Evolutionary conservation across 2,113 vertebrate genomes (phyloP).

Genomic region (Atrichornis clamosus): DNA sequence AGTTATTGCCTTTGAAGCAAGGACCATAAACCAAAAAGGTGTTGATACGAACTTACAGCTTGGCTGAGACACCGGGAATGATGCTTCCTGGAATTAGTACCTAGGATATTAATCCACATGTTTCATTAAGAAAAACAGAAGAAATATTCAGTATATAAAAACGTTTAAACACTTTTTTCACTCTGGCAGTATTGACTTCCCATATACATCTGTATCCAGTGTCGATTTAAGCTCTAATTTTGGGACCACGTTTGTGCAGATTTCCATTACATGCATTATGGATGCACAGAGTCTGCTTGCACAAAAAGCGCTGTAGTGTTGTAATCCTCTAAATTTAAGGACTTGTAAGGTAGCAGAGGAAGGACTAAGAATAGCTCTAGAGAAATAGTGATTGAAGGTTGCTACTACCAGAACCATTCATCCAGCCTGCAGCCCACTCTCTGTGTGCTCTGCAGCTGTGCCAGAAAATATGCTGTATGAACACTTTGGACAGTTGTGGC

Average conservation of each 20-base stretch:
- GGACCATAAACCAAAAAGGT: background rate
- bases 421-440: background rate
- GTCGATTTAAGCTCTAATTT: background rate
- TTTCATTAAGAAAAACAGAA: background rate
- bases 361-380: background rate
- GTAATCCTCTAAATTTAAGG: background rate
- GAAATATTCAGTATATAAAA: background rate
- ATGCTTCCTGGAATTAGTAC: background rate
- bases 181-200: background rate
- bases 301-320: background rate
- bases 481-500: background rate
- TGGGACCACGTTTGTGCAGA: background rate
- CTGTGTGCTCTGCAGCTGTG: background rate
- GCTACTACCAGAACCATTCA: background rate
- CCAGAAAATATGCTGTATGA: background rate
- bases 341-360: background rate
- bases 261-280: background rate
- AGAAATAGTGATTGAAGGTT: background rate
- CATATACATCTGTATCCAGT: background rate
- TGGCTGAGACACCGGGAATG: background rate
- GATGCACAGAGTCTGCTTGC: background rate
- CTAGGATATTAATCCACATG: background rate
- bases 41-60: background rate
- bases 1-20: background rate
- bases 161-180: background rate